These are phyloP conservation scores for Lates calcarifer DNA, from an alignment of 2,113 vertebrate species.

Conservation along the genomic window DNA sequence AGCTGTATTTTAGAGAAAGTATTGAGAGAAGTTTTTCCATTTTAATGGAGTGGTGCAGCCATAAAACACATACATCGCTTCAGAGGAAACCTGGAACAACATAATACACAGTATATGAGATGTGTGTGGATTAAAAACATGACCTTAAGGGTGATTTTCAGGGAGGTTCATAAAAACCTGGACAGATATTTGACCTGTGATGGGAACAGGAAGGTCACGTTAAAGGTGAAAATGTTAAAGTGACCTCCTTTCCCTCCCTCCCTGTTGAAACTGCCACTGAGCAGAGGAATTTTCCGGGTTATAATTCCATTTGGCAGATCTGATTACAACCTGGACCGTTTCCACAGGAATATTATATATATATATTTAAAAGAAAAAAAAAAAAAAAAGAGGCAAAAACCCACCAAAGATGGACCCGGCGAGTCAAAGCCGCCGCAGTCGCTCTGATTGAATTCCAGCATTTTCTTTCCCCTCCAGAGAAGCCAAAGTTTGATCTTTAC, in stretches of 20 bases:
- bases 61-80: background rate
- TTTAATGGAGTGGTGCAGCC: background rate
- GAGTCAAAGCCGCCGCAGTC: constrained; percentile 49
- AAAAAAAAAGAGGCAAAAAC: constrained; percentile 30
- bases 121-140: background rate
- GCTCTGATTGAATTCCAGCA: constrained; percentile 76
- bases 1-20: background rate
- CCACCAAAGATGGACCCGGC: constrained; percentile 50
- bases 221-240: constrained; percentile 55
- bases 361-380: constrained; percentile 23
- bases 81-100: background rate
- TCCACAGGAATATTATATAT: constrained; percentile 63
- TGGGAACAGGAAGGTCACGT: constrained; percentile 57
- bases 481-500: constrained; percentile 80
- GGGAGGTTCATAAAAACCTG: constrained; percentile 30
- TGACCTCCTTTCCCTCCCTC: constrained; percentile 49
- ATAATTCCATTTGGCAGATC: constrained; percentile 73
- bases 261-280: background rate
- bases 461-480: constrained; percentile 72
- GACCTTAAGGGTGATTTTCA: constrained; percentile 6
- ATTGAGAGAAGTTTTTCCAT: background rate
- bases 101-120: background rate
- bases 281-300: constrained; percentile 70
- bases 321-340: constrained; percentile 68
- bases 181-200: constrained; percentile 19